Evolutionary conservation across 2,113 vertebrate genomes (phyloP).

Genomic region (Calonectris borealis): DNA sequence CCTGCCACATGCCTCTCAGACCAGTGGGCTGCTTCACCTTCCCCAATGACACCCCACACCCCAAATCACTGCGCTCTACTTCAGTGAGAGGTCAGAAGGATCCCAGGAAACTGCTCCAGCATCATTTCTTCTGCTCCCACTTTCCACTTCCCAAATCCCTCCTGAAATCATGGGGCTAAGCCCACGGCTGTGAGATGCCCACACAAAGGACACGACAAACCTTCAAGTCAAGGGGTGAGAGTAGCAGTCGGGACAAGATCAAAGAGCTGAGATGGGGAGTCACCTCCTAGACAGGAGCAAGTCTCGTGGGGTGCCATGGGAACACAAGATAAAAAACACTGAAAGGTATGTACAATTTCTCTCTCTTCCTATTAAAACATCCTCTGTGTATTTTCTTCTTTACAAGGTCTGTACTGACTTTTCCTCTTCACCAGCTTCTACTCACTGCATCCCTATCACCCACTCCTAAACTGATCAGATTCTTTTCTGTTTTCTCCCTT

Average conservation of each 20-base stretch:
- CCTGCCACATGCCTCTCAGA: neutral
- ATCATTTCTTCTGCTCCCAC: neutral
- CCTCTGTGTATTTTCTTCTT: neutral
- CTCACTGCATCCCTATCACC: neutral
- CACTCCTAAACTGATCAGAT: neutral
- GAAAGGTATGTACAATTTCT: neutral
- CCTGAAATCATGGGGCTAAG: neutral
- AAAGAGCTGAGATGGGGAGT: neutral
- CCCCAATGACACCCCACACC: rapidly evolving
- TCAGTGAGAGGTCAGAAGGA: neutral
- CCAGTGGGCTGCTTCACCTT: neutral
- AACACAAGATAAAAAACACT: neutral
- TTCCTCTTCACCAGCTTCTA: neutral
- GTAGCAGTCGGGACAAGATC: neutral
- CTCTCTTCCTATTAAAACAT: neutral
- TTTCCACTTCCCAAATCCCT: neutral
- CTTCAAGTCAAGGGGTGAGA: neutral
- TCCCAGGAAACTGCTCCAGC: neutral
- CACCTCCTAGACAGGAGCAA: neutral
- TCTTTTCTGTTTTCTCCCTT: neutral
- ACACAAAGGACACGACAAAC: neutral
- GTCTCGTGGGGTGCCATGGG: neutral
- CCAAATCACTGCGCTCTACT: neutral
- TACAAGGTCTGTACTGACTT: neutral
- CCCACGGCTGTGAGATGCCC: neutral